phyloP scores from a whole-genome alignment of 2,888 invertebrate genomes.

The Aquatica leii region DNA sequence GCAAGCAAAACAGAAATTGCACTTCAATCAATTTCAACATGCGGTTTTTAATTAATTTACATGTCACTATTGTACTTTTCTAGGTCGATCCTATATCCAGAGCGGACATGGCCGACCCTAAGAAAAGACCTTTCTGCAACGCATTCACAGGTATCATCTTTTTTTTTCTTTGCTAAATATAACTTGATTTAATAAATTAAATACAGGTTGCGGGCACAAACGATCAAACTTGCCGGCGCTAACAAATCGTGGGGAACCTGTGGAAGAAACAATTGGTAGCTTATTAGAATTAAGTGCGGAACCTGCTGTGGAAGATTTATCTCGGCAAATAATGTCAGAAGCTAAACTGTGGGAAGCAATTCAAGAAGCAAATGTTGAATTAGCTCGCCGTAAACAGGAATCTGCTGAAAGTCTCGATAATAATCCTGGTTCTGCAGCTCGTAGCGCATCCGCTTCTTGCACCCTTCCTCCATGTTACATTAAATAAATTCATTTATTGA shows the following conservation, averaged over 20 bases:
- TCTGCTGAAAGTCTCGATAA: conserved; percentile 55
- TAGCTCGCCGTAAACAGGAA: conserved; percentile 68
- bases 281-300: conserved; percentile 74
- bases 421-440: conserved; percentile 50
- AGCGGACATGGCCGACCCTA: conserved; percentile 62
- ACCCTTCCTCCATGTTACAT: conserved; percentile 56
- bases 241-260: conserved; percentile 61
- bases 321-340: conserved; percentile 80
- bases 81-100: conserved; percentile 39
- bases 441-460: conserved; percentile 56
- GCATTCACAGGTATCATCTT: conserved; percentile 78
- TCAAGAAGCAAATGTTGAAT: conserved; percentile 78
- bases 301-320: conserved; percentile 76
- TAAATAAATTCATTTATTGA: conserved; percentile 24
- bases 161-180: not conserved
- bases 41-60: conserved; percentile 1
- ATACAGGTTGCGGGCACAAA: conserved; percentile 77
- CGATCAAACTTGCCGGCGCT: conserved; percentile 62
- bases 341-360: conserved; percentile 82
- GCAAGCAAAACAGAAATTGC: too few species aligned
- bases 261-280: conserved; percentile 71
- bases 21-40: not conserved
- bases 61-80: conserved; percentile 21
- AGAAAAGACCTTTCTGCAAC: conserved; percentile 87
- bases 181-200: conserved; percentile 18